Conservation (phyloP, 2,888 invertebrate species). For the Megaustenia siamemsis region DNA sequence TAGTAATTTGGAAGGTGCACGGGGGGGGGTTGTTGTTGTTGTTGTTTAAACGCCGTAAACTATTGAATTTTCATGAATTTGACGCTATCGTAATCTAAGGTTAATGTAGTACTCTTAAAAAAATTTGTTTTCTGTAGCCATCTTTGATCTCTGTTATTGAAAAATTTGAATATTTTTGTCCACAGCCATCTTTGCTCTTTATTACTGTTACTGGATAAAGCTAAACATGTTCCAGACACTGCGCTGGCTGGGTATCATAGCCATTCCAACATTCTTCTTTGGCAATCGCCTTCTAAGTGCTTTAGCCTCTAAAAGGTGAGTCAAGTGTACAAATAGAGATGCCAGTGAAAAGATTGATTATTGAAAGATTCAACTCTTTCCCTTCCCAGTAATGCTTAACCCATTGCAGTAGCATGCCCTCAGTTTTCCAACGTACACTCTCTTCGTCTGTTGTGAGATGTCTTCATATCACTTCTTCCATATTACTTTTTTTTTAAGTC, state of each 20-base stretch:
- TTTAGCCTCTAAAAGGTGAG: constrained; percentile 83
- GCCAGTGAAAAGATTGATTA: neutral
- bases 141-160: too few relatives aligned
- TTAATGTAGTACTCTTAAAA: too few relatives aligned
- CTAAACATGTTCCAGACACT: constrained; percentile 97
- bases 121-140: too few relatives aligned
- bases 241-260: constrained; percentile 91
- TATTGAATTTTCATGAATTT: too few relatives aligned
- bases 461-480: neutral
- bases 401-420: neutral
- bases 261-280: constrained; percentile 92
- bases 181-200: constrained; percentile 91
- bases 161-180: too few relatives aligned
- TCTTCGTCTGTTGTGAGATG: neutral
- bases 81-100: too few relatives aligned
- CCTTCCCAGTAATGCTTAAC: too few relatives aligned
- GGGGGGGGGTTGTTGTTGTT: too few relatives aligned
- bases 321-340: neutral
- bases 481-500: neutral
- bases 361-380: neutral
- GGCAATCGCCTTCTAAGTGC: constrained; percentile 94
- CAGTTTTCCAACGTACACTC: neutral
- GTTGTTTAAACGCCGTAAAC: too few relatives aligned
- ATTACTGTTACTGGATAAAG: constrained; percentile 94
- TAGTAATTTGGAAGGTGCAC: too few relatives aligned